phyloP scores from a whole-genome alignment of 23 tunicate species.

The Trididemnum nubilum region DNA sequence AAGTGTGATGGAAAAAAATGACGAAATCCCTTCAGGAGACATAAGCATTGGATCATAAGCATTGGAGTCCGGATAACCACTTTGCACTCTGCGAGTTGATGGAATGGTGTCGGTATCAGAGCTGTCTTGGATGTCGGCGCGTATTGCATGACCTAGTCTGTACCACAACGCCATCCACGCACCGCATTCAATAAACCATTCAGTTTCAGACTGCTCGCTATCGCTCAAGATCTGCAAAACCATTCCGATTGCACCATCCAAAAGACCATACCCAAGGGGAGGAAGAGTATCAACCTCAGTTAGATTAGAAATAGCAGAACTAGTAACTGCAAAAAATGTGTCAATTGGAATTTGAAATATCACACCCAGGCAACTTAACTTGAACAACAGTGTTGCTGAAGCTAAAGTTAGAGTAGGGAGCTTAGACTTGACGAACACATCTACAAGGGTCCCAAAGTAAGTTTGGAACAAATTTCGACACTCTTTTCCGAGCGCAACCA shows the following conservation, averaged over 20 bases:
- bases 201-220: conserved; percentile 43
- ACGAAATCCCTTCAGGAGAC: conserved; percentile 55
- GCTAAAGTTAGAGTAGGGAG: conserved; percentile 56
- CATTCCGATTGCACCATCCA: conserved; percentile 85
- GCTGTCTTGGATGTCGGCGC: conserved; percentile 52
- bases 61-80: conserved; percentile 22
- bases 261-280: conserved; percentile 51
- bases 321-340: conserved; percentile 43
- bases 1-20: conserved; percentile 42
- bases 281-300: conserved; percentile 85
- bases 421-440: conserved; percentile 48
- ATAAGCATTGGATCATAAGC: conserved; percentile 71
- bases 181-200: conserved; percentile 59
- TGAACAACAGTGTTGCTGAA: conserved; percentile 44
- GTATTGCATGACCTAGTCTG: conserved; percentile 68
- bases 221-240: conserved; percentile 51
- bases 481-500: conserved; percentile 16
- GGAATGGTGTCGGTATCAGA: conserved; percentile 67
- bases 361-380: conserved; percentile 60
- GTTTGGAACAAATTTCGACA: conserved; percentile 28
- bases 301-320: conserved; percentile 73
- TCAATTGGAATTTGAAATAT: conserved; percentile 45
- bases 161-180: conserved; percentile 90
- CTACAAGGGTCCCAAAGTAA: conserved; percentile 20
- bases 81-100: conserved; percentile 48